Evolutionary conservation across 2,888 invertebrate genomes (phyloP), one percentile per base, ranked within the genome.

Genomic region (Thyatira batis): DNA sequence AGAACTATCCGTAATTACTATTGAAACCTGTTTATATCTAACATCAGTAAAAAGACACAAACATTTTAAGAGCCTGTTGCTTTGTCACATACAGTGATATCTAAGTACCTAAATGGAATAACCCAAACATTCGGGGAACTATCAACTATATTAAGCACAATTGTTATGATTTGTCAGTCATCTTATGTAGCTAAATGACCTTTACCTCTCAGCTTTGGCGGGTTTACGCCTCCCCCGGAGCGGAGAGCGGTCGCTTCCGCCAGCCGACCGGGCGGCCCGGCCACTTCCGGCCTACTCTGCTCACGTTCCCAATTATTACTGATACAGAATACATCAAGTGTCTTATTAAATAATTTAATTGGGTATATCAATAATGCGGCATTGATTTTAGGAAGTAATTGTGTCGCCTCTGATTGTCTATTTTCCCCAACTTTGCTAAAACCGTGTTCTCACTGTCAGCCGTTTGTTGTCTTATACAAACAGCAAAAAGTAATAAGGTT

Each of bases 181-280:
- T 49, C 53, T 56, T 60, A 60, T 59, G 61, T 61, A 53, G 57
- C 56, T 58, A 58, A 58, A 61, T 73, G 71, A 71, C 77, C 75
- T 76, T 65, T 57, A 45, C 54, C 52, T 59, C 64, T 39, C 17
- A 39, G 39, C n/a, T 39, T 39, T 44, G 50, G 45, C 44, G 58
- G 49, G 58, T 55, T 52, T 52, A 49, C 53, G 44, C 52, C 51
- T 50, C 52, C 54, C 63, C 57, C 51, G 60, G 58, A 60, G 55
- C 69, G 69, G 65, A 63, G 60, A 63, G 66, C 57, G 55, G 49
- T 51, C 55, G 57, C 63, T 69, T 75, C 78, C 78, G 67, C 73
- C 62, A 53, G 58, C 62, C 69, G 67, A 67, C 52, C 61, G 61
- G 57, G 56, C 63, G 66, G 64, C 64, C 49, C 52, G 63, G 63